Evolutionary conservation across 2,888 invertebrate species (phyloP), one percentile per base, ranked within the genome.

Genomic region (Hipparchia semele): DNA sequence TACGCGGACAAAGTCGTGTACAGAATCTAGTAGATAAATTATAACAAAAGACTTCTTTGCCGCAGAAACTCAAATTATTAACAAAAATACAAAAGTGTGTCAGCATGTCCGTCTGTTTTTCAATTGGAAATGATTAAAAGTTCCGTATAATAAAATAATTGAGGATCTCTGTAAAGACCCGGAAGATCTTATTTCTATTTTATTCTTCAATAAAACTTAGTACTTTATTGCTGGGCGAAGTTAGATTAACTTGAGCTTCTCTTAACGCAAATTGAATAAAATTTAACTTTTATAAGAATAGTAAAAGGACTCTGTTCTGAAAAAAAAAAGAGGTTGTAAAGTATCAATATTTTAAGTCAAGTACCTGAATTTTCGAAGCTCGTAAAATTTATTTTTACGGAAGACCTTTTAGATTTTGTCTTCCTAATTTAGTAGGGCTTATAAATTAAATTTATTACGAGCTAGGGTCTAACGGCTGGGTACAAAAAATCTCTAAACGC

Each of bases 221-320:
- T 56, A 67, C 56, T 67, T 46, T 67, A 67, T 58, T 67, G 45
- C 58, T 49, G 67, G 58, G 45, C 67, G 51, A 68, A 60, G 49
- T 68, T 51, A 59, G 59, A 60, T 68, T 49, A 68, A 59, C 33
- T 68, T 51, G 68, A 68, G 68, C 68, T 49, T 49, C 68, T 60
- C 59, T 68, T 68, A 60, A 68, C 49, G 59, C 68, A 68, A 60
- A 68, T 68, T 60, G 68, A 68, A 68, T 51, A 68, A 60, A 59
- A 68, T 68, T 68, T 60, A 68, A 68, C 68, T 68, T 68, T 59
- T 58, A 45, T 46, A 12, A 49, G 51, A 23, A 61, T 45, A 46
- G 61, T 61, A 46, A 46, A 61, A 45, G 7, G 33, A 65, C 65
- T 51, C 53, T 53, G 62, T 49, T 49, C 33, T 53, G 12, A 23